Evolutionary conservation across 1,140 invertebrate genomes (phyloP).

Genomic region (Drosophila seguyi): DNA sequence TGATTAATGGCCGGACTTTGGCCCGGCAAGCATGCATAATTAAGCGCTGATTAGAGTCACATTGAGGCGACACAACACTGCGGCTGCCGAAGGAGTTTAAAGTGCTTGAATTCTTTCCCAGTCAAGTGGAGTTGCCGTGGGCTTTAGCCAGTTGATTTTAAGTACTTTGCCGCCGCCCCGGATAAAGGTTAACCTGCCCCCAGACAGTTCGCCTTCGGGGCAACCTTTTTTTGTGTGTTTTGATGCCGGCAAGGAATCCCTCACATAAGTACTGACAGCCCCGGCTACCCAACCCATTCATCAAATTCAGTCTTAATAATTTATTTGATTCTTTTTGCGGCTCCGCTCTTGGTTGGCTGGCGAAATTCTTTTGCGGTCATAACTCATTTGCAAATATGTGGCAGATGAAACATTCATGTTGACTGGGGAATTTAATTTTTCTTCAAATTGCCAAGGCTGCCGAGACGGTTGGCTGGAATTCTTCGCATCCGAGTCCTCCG

Average conservation of each 20-base stretch:
- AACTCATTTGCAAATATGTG: slow-evolving; percentile 55
- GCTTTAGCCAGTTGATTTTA: slow-evolving; percentile 21
- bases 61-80: slow-evolving; percentile 10
- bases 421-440: slow-evolving; percentile 51
- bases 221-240: slow-evolving; percentile 10
- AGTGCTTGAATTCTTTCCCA: not conserved
- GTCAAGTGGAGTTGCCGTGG: slow-evolving; percentile 22
- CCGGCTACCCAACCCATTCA: slow-evolving; percentile 28
- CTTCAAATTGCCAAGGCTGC: slow-evolving; percentile 30
- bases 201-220: not conserved
- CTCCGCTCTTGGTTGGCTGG: slow-evolving; percentile 6
- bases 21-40: slow-evolving; percentile 56
- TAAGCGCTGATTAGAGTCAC: slow-evolving; percentile 66
- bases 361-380: slow-evolving; percentile 49
- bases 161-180: slow-evolving; percentile 1
- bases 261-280: slow-evolving; percentile 18
- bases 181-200: slow-evolving; percentile 15
- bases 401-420: slow-evolving; percentile 45
- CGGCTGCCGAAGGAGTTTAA: slow-evolving; percentile 21
- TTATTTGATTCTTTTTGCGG: slow-evolving; percentile 30
- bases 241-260: slow-evolving; percentile 2
- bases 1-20: slow-evolving; percentile 60
- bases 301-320: slow-evolving; percentile 42
- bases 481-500: slow-evolving; percentile 12
- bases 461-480: slow-evolving; percentile 26